A percentile compares a stretch with the other conserved stretches of the same genome.
These are phyloP conservation scores for Bergia sp. DNA, from an alignment of 92 coral and sea anemone species.

Conservation along the genomic window DNA sequence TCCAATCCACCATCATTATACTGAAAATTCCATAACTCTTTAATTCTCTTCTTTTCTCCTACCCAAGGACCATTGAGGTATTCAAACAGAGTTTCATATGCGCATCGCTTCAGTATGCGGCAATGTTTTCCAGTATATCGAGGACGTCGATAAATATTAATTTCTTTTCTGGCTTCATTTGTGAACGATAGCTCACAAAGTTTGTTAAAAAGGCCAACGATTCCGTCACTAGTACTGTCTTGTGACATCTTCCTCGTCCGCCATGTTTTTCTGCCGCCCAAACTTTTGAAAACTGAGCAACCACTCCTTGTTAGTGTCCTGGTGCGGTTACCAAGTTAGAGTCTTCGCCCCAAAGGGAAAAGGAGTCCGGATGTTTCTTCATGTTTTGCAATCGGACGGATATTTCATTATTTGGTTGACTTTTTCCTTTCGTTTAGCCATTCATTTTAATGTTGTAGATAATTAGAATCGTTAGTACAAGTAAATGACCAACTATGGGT, in stretches of 20 bases:
- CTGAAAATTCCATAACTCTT: background rate
- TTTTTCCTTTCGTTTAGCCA: background rate
- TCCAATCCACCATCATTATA: constrained; percentile 14
- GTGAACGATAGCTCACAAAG: constrained; percentile 81
- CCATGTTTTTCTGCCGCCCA: constrained; percentile 58
- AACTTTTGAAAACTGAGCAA: background rate
- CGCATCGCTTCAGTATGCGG: constrained; percentile 56
- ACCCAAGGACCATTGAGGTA: constrained; percentile 81
- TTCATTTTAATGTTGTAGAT: background rate
- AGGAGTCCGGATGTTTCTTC: background rate
- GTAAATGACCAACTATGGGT: constrained; percentile 12
- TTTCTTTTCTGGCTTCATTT: constrained; percentile 62
- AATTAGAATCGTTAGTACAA: background rate
- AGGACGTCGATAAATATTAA: constrained; percentile 66
- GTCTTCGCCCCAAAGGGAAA: background rate
- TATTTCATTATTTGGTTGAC: background rate
- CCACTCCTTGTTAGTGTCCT: constrained; percentile 23
- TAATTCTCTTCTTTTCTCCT: constrained; percentile 42
- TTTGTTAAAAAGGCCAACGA: constrained; percentile 65
- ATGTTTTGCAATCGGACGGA: constrained; percentile 24
- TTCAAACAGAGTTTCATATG: constrained; percentile 72
- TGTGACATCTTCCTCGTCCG: constrained; percentile 65
- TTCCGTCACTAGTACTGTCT: constrained; percentile 39
- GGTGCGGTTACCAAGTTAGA: constrained; percentile 38
- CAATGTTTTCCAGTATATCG: constrained; percentile 66